Percentiles rank a stretch among this genome's conserved stretches.
phyloP scores from a whole-genome alignment of 1,140 invertebrate species.

The Drosophila seguyi region DNA sequence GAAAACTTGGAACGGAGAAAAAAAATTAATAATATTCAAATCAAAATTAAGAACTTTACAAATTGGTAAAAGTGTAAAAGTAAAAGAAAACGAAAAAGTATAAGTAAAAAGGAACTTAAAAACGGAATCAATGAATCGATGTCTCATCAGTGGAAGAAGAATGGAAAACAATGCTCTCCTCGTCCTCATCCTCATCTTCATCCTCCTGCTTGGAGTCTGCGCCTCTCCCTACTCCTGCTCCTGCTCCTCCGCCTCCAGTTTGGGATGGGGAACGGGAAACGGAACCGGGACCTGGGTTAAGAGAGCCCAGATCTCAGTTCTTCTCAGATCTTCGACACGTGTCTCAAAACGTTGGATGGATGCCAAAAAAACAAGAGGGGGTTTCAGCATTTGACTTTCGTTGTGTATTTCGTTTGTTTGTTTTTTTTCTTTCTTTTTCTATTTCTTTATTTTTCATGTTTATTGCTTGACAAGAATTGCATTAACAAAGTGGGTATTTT shows the following conservation, averaged over 20 bases:
- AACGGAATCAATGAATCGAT: conserved; percentile 42
- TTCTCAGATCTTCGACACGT: conserved; percentile 16
- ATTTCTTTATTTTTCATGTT: conserved; percentile 37
- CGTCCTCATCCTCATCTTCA: not conserved
- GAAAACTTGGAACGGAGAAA: conserved; percentile 16
- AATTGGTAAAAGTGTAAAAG: conserved; percentile 7
- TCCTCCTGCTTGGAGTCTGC: conserved; percentile 41
- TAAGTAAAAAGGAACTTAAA: conserved; percentile 22
- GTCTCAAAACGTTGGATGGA: conserved; percentile 57
- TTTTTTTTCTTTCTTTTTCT: conserved; percentile 34
- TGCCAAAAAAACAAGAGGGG: conserved; percentile 79
- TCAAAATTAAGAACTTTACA: conserved; percentile 34
- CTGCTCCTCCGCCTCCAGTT: conserved; percentile 1
- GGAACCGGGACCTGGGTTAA: not conserved
- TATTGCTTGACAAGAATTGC: conserved; percentile 66
- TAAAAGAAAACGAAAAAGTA: conserved; percentile 10
- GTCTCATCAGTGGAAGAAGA: conserved; percentile 41
- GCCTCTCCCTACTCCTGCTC: conserved; percentile 39
- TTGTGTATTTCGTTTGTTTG: conserved; percentile 75
- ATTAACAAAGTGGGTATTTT: conserved; percentile 36
- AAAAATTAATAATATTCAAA: conserved; percentile 22
- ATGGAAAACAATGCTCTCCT: conserved; percentile 62
- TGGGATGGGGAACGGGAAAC: conserved; percentile 2
- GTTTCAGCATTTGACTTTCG: conserved; percentile 79
- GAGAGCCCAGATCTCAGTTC: conserved; percentile 4